phyloP scores from a whole-genome alignment of 2,888 invertebrate species.

The Hirtodrosophila trivittata region DNA sequence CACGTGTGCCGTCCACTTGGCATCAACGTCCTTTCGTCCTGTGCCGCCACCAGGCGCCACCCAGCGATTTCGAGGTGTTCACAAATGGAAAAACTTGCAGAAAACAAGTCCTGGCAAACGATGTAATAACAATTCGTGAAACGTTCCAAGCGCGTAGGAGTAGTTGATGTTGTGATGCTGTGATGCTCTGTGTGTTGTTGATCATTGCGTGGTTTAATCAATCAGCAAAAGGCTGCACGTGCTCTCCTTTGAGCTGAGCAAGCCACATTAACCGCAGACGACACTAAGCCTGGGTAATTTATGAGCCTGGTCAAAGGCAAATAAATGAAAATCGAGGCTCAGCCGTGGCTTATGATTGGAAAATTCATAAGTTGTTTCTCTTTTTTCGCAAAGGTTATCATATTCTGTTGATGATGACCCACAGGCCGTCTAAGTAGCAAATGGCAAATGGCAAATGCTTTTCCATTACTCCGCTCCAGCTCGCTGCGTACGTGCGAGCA shows the following conservation, averaged over 20 bases:
- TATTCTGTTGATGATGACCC: constrained; percentile 39
- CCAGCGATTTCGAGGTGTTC: constrained; percentile 44
- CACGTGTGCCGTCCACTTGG: constrained; percentile 66
- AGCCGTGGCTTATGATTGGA: constrained; percentile 43
- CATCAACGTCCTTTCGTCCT: constrained; percentile 50
- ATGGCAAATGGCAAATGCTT: not conserved
- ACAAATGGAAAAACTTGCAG: constrained; percentile 33
- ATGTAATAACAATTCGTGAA: constrained; percentile 74
- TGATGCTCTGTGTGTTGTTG: constrained; percentile 41
- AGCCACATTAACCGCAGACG: constrained; percentile 21
- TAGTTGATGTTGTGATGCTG: constrained; percentile 32
- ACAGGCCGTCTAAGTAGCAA: constrained; percentile 7
- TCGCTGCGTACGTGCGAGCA: constrained; percentile 66
- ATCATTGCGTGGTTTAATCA: constrained; percentile 71
- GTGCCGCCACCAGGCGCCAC: too few species aligned
- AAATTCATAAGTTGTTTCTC: constrained; percentile 68
- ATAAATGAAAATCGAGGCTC: constrained; percentile 49
- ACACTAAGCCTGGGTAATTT: constrained; percentile 49
- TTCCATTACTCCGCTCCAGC: not conserved
- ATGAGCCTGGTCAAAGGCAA: constrained; percentile 58
- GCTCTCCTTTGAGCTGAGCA: constrained; percentile 21
- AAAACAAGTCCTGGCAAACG: constrained; percentile 55
- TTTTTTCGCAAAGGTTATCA: constrained; percentile 49
- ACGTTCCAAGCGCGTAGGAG: constrained; percentile 44
- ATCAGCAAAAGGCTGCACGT: constrained; percentile 71